Base-by-base conservation (phyloP, 2,797 vertebrate genomes). In the Ctenopoma kingsleyae region DNA sequence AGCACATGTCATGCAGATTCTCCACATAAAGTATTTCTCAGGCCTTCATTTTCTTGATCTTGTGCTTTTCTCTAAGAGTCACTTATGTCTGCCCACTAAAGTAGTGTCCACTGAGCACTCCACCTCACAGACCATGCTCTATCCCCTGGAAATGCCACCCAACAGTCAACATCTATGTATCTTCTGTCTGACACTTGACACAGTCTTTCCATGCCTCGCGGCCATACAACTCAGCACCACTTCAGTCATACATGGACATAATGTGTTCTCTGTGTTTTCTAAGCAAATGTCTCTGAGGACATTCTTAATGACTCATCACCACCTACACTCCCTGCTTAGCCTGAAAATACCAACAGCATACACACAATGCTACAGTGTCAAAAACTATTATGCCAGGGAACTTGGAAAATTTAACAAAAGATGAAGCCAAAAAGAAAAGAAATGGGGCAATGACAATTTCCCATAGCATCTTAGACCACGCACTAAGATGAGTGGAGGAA, bases 261-360 rank as follows among this genome's bases (percentile, higher is more conserved):
- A 85, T 85, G 80, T 78, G 66, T 72, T 89, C 84, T 82, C 79
- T 89, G 82, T 90, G 82, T 81, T 84, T 80, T 69, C 53, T 58
- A 43, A 85, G 60, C 69, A 71, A 85, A 77, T 71, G 74, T 82
- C 85, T 85, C 86, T 44, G 57, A 85, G 87, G 80, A 87, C 86
- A 88, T 80, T 81, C 56, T 76, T 44, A 44, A 84, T 91, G 91
- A 91, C 84, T 91, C 90, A 91, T 32, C 77, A 84, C 91, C 89
- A 87, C 89, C 91, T 91, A 92, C 90, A 89, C 90, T 87, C 85
- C 43, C 54, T 30, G 58, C 76, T 52, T 67, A 69, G 83, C 82
- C 53, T 74, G 83, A 83, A 83, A 87, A 80, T 76, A 86, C 56
- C 71, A 74, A 73, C 74, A 52, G 0, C 50, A 19, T 20, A 74